Conservation (phyloP, 2,797 vertebrate species). For the Cirrhinus molitorella region DNA sequence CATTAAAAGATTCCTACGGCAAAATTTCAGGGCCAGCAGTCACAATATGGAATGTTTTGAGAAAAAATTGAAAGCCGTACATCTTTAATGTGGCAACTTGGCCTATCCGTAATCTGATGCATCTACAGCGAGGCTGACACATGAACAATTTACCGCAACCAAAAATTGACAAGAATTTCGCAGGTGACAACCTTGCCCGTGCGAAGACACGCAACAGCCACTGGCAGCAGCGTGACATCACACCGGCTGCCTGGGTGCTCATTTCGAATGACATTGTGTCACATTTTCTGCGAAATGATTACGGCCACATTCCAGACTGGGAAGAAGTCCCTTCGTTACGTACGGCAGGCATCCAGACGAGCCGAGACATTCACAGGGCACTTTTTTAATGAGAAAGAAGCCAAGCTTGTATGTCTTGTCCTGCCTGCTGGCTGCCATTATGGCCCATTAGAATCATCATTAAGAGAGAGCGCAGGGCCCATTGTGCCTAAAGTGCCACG, state of each 20-base stretch:
- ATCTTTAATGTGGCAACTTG: conserved; percentile 39
- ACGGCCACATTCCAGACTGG: conserved; percentile 36
- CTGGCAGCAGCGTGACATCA: conserved; percentile 23
- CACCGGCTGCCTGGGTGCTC: conserved; percentile 23
- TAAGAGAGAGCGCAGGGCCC: conserved; percentile 73
- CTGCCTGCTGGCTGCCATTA: conserved; percentile 70
- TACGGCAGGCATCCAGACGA: conserved; percentile 22
- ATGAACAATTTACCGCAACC: conserved; percentile 12
- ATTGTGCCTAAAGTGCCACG: conserved; percentile 67
- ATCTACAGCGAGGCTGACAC: conserved; percentile 28
- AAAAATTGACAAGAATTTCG: conserved; percentile 19
- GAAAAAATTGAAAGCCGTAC: conserved; percentile 19
- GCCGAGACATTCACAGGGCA: conserved; percentile 52
- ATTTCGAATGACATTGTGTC: conserved; percentile 34
- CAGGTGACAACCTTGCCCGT: not conserved
- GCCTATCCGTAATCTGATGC: not conserved
- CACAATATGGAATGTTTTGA: conserved; percentile 17
- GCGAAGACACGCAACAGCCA: not conserved
- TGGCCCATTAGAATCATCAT: conserved; percentile 84
- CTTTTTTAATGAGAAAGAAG: conserved; percentile 78
- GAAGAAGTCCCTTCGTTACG: conserved; percentile 23
- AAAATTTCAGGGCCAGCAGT: not conserved
- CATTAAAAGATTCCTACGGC: conserved; percentile 38
- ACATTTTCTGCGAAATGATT: conserved; percentile 47
- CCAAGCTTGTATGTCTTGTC: conserved; percentile 42